phyloP scores from a whole-genome alignment of 2,888 invertebrate species.

The Pecten maximus region DNA sequence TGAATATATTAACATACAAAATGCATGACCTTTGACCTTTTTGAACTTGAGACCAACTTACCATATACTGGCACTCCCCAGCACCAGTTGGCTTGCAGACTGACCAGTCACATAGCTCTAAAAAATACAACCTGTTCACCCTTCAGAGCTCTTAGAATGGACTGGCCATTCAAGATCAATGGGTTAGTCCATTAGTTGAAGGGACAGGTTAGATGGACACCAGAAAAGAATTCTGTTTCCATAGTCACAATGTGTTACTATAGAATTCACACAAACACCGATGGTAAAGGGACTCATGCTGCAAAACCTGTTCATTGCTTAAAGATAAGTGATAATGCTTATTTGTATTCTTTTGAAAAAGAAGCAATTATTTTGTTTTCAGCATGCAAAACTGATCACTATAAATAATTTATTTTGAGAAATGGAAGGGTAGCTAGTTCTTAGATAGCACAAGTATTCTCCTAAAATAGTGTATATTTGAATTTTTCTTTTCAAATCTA shows the following conservation, averaged over 20 bases:
- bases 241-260: constrained; percentile 4
- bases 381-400: too few species aligned
- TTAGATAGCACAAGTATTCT: not conserved
- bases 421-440: not conserved
- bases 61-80: not conserved
- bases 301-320: not conserved
- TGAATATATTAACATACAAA: not conserved
- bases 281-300: constrained; percentile 17
- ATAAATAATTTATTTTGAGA: too few species aligned
- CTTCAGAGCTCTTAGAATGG: not conserved
- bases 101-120: constrained; percentile 18
- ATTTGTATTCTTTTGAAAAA: too few species aligned
- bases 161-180: not conserved
- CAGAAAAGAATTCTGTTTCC: not conserved
- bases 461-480: too few species aligned
- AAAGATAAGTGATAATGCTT: too few species aligned
- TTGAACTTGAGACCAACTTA: constrained; percentile 12
- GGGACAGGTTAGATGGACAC: not conserved
- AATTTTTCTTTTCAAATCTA: not conserved
- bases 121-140: not conserved
- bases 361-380: too few species aligned
- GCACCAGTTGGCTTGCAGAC: constrained; percentile 20
- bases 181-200: not conserved
- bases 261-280: constrained; percentile 19
- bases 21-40: not conserved